Conservation (phyloP, 2,113 vertebrate species). For the Tonatia bakeri region DNA sequence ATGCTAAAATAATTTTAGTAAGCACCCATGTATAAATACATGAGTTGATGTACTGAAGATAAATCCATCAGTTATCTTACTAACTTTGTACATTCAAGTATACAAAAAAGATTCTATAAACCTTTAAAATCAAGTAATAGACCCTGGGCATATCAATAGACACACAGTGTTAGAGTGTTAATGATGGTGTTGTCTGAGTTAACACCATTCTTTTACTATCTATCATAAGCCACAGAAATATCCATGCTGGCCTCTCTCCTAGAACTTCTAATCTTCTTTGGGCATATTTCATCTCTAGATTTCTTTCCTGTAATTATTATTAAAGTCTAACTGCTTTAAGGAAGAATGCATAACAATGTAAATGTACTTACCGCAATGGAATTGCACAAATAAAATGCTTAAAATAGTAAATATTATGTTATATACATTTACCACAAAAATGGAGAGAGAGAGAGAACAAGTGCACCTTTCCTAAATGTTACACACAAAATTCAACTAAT, state of each 20-base stretch:
- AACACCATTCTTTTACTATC: not conserved
- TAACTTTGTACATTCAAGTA: not conserved
- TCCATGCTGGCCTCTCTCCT: not conserved
- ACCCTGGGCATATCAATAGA: not conserved
- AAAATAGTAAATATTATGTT: not conserved
- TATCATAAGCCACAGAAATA: not conserved
- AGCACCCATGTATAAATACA: not conserved
- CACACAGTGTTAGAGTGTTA: not conserved
- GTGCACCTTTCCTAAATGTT: not conserved
- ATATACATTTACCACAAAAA: not conserved
- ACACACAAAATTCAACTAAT: not conserved
- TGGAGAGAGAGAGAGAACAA: not conserved
- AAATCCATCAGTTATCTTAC: not conserved
- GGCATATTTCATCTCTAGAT: not conserved
- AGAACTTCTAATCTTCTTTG: not conserved
- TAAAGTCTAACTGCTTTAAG: not conserved
- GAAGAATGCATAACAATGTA: not conserved
- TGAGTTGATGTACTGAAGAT: not conserved
- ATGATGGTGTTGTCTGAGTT: not conserved
- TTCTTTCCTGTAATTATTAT: not conserved
- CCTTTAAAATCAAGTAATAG: not conserved
- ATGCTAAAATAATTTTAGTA: not conserved
- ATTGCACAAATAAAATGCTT: not conserved
- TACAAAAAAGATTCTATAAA: not conserved
- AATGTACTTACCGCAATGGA: not conserved